Base-by-base conservation (phyloP, 1,140 invertebrate genomes). In the Drosophila murphyi region DNA sequence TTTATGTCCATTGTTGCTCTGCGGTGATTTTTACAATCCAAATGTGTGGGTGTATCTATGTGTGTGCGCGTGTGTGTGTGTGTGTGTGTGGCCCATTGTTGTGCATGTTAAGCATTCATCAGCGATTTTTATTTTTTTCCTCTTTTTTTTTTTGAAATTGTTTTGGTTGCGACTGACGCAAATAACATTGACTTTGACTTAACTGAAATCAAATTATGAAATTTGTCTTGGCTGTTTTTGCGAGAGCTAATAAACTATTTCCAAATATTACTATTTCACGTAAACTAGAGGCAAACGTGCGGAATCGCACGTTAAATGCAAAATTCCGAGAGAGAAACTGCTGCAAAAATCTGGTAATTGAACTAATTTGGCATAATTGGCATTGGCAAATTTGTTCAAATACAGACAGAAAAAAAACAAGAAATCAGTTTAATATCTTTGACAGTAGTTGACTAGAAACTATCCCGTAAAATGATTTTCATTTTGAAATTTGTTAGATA, bases 311-410 rank as follows among this genome's bases (percentile, higher is more conserved):
- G 82, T 62, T 65, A 69, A 86, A 86, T 80, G 75, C 77, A 64
- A 51, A 43, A 43, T 32, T 48, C 31, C 35, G 54, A 43, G 29
- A 48, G 32, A 20, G 60, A 70, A 70, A 70, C 54, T 45, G 51
- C 52, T 72, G 72, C 62, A 70, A 77, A 74, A 78, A 72, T 73
- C 51, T 41, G 62, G 43, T 45, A 72, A 76, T 71, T 76, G 79
- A 87, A 87, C 72, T 87, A 69, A 76, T 87, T 82, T 73, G 82
- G 82, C 82, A 85, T 86, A 76, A 78, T 76, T 86, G 78, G 64
- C 64, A 68, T 70, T n/a, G n/a, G 56, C 61, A 57, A 76, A 71
- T 69, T 72, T 63, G 61, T 51, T 62, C 32, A 48, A 47, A 63
- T 64, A 43, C 61, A 41, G 50, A 34, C 20, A 55, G 34, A 28